Percentiles rank a stretch among this genome's conserved stretches.
Conservation (phyloP, 2,888 invertebrate species). For the Pandemis cinnamomeana region DNA sequence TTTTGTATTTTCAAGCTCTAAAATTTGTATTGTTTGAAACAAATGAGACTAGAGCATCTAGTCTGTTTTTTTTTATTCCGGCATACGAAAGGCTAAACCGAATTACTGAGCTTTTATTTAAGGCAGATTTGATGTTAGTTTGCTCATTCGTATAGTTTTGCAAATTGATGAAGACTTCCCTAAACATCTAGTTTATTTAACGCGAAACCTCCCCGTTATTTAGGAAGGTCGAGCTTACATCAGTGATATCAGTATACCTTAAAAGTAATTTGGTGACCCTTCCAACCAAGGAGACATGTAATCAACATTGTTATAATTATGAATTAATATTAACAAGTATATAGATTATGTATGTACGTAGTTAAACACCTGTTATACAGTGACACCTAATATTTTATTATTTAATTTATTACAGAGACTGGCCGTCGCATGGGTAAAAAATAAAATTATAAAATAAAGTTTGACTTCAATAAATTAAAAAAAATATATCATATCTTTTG, state of each 20-base stretch:
- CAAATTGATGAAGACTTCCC: too few species aligned
- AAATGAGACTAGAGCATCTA: too few species aligned
- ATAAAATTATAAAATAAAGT: neutral
- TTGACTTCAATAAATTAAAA: neutral
- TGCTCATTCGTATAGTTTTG: too few species aligned
- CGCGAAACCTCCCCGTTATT: neutral
- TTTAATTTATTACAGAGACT: conserved; percentile 67
- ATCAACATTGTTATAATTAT: conserved; percentile 81
- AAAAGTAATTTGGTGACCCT: conserved; percentile 44
- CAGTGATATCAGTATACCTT: neutral
- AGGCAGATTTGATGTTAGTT: too few species aligned
- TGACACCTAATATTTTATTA: conserved; percentile 78
- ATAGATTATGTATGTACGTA: conserved; percentile 80
- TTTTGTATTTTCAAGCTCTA: too few species aligned
- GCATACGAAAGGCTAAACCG: too few species aligned
- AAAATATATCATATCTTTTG: neutral
- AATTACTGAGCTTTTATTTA: too few species aligned
- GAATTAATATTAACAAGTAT: conserved; percentile 82
- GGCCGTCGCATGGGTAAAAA: conserved; percentile 60
- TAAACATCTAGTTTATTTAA: neutral
- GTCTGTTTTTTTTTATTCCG: too few species aligned
- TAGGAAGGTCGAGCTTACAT: neutral
- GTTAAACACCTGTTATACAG: conserved; percentile 84
- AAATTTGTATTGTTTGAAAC: too few species aligned
- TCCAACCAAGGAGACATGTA: conserved; percentile 64